Conservation (phyloP, 2,888 invertebrate genomes). For the Pristionchus arcanus region DNA sequence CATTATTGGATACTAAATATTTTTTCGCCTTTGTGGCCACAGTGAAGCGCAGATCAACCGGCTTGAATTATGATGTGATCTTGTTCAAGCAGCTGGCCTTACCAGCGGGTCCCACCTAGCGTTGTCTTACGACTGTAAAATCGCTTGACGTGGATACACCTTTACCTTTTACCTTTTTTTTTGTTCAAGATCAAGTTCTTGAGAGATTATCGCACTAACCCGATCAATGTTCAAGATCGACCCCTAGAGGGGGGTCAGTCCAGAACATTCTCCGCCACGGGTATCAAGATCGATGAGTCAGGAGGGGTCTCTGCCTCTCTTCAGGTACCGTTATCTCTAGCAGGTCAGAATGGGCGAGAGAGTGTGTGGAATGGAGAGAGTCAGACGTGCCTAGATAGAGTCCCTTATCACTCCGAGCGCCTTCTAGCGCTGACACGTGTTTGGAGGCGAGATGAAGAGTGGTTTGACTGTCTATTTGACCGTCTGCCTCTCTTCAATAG, state of each 20-base stretch:
- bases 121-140: too few species aligned
- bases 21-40: not conserved
- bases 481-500: too few species aligned
- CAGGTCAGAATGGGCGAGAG: not conserved
- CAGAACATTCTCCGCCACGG: constrained; percentile 1
- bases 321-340: not conserved
- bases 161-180: too few species aligned
- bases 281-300: not conserved
- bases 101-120: too few species aligned
- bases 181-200: not conserved
- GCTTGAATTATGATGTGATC: not conserved
- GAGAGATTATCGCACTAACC: not conserved
- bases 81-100: too few species aligned
- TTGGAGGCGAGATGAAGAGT: not conserved
- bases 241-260: not conserved
- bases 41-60: not conserved
- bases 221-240: not conserved
- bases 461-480: too few species aligned
- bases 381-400: not conserved
- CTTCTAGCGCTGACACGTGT: not conserved
- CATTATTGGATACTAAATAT: too few species aligned
- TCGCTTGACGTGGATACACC: too few species aligned
- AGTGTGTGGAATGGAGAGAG: not conserved
- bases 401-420: not conserved
- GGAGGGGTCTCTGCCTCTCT: not conserved